Evolutionary conservation across 2,888 invertebrate genomes (phyloP).

Genomic region (Nymphalis urticae): DNA sequence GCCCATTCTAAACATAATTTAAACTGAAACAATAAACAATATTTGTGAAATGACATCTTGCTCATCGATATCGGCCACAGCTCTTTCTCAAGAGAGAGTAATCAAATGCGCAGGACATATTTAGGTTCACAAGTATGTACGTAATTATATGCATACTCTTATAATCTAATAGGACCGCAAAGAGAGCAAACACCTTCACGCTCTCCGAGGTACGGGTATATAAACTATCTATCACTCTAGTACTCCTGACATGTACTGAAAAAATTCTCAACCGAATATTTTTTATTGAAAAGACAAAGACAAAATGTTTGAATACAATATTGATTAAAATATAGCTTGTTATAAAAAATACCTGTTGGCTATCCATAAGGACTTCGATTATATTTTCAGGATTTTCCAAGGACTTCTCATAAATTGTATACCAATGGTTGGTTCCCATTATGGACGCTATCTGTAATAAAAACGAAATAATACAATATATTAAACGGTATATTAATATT

Average conservation of each 20-base stretch:
- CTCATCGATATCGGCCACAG: too few species aligned
- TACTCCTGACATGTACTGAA: too few species aligned
- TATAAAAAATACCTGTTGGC: conserved; percentile 66
- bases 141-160: too few species aligned
- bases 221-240: too few species aligned
- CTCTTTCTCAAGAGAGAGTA: too few species aligned
- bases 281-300: too few species aligned
- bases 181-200: too few species aligned
- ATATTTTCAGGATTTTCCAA: conserved; percentile 77
- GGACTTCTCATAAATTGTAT: conserved; percentile 80
- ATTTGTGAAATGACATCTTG: too few species aligned
- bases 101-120: too few species aligned
- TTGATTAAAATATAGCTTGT: not conserved
- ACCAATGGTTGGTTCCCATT: conserved; percentile 83
- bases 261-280: too few species aligned
- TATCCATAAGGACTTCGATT: conserved; percentile 79
- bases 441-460: conserved; percentile 77
- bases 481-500: not conserved
- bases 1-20: conserved; percentile 87
- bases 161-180: not conserved
- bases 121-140: too few species aligned
- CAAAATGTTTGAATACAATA: not conserved
- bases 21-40: conserved; percentile 62
- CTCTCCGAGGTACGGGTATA: too few species aligned
- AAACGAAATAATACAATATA: conserved; percentile 3